These are phyloP conservation scores for Pangasianodon gigas DNA, from an alignment of 2,113 vertebrate species.

Conservation along the genomic window DNA sequence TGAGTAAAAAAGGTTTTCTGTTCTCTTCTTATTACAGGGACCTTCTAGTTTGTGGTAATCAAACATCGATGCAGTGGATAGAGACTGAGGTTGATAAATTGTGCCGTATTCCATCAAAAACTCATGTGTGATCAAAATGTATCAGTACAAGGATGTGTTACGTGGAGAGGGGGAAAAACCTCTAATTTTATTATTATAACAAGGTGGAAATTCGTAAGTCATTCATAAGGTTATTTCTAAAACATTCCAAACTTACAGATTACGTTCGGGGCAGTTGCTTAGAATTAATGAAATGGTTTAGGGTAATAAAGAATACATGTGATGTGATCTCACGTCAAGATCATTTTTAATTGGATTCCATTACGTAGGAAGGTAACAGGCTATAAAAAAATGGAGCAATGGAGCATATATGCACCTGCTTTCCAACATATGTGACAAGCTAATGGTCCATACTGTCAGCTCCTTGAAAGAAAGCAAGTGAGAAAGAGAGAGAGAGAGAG, in stretches of 20 bases:
- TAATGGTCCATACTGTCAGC: conserved; percentile 15
- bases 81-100: background rate
- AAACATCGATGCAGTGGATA: background rate
- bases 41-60: background rate
- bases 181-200: background rate
- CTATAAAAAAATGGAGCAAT: background rate
- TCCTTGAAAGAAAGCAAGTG: conserved; percentile 4
- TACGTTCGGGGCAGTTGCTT: background rate
- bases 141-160: background rate
- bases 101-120: background rate
- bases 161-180: background rate
- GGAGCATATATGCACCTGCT: conserved; percentile 15
- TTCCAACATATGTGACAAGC: background rate
- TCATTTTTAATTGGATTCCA: background rate
- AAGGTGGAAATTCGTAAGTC: background rate
- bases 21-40: background rate
- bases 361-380: background rate
- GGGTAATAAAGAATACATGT: background rate
- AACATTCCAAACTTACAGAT: background rate
- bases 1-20: background rate
- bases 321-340: background rate
- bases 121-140: background rate
- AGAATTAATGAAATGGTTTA: background rate
- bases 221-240: background rate
- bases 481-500: background rate